A percentile compares a stretch with the other conserved stretches of the same genome.
Evolutionary conservation across 2,113 vertebrate genomes (phyloP).

Genomic region (Danionella cerebrum): DNA sequence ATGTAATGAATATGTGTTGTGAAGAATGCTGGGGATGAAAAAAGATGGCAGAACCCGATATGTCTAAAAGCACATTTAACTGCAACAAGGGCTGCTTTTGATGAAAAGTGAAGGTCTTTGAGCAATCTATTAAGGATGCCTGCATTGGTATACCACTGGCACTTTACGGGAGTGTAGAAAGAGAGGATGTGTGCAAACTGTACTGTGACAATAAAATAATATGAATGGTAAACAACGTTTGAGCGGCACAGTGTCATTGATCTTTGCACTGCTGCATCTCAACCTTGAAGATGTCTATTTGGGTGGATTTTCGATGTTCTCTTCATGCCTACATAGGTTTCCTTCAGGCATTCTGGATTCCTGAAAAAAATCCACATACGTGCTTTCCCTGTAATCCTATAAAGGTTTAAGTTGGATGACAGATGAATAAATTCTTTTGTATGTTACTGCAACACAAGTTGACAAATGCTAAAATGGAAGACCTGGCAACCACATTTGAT

Average conservation of each 20-base stretch:
- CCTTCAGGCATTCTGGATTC: no score
- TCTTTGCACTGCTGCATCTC: no score
- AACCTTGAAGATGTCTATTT: no score
- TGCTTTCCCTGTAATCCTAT: no score
- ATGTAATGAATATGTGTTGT: not conserved
- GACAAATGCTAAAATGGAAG: not conserved
- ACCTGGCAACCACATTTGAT: not conserved
- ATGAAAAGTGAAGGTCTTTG: not conserved
- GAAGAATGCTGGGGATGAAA: not conserved
- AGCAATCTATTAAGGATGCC: not conserved
- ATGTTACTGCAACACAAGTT: not conserved
- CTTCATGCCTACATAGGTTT: no score
- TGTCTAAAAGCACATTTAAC: conserved; percentile 14
- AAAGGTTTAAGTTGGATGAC: no score
- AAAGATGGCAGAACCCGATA: conserved; percentile 12
- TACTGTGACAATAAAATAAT: not conserved
- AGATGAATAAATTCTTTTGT: no score
- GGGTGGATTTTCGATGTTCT: no score
- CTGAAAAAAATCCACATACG: no score
- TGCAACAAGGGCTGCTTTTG: not conserved
- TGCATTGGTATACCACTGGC: not conserved
- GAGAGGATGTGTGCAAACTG: not conserved
- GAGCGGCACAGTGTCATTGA: no score
- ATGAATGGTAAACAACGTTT: no score
- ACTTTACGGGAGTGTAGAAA: not conserved